These are phyloP conservation scores for Crotophaga sulcirostris DNA, from an alignment of 2,113 vertebrate genomes.

Conservation along the genomic window DNA sequence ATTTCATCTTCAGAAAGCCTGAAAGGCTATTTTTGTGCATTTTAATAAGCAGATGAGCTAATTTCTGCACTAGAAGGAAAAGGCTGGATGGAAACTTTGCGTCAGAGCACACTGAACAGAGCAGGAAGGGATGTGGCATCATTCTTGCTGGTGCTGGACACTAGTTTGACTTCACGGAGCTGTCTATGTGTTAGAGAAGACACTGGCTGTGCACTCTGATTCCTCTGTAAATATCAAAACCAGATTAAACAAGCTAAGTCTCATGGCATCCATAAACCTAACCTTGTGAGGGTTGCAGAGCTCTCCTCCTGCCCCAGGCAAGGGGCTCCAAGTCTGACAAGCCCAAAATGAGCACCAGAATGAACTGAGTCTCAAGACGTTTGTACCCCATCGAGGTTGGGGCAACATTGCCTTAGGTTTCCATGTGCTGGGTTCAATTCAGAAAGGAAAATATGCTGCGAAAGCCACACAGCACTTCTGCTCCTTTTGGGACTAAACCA, in stretches of 20 bases:
- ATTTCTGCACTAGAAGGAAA: neutral
- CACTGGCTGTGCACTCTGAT: neutral
- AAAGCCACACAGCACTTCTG: slow-evolving; percentile 13
- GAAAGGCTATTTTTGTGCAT: neutral
- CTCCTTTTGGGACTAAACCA: slow-evolving; percentile 31
- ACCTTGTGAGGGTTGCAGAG: neutral
- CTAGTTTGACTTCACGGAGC: neutral
- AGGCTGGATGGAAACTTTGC: neutral
- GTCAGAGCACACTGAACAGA: neutral
- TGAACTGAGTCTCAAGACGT: neutral
- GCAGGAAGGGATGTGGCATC: neutral
- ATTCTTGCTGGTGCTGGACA: neutral
- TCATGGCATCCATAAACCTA: neutral
- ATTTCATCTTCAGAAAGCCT: neutral
- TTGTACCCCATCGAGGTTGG: neutral
- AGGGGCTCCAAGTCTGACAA: neutral
- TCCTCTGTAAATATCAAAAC: neutral
- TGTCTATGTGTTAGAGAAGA: neutral
- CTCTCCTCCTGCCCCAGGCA: neutral
- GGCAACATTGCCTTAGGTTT: neutral
- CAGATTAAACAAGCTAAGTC: neutral
- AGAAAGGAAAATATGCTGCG: neutral
- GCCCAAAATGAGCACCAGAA: neutral
- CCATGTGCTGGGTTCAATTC: neutral
- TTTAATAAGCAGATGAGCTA: neutral